Percentiles rank a stretch among this genome's conserved stretches.
Evolutionary conservation across 2,113 vertebrate genomes (phyloP).

Genomic region (Puntigrus tetrazona): DNA sequence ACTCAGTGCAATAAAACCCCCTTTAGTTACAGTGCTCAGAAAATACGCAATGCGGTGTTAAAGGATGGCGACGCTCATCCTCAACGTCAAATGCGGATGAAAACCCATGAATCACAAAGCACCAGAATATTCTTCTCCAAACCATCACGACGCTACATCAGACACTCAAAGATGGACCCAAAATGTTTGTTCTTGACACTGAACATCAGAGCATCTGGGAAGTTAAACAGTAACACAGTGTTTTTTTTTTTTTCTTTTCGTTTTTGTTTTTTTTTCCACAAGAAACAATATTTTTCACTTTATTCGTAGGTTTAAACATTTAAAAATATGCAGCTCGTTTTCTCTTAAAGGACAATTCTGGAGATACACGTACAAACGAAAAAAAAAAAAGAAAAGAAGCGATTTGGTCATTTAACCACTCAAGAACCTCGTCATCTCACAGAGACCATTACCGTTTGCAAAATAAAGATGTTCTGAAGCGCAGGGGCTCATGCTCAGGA

Average conservation of each 20-base stretch:
- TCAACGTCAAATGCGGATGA: constrained; percentile 21
- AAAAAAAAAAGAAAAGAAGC: constrained; percentile 42
- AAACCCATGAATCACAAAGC: constrained; percentile 51
- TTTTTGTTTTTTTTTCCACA: constrained; percentile 57
- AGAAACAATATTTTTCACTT: constrained; percentile 71
- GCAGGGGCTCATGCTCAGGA: constrained; percentile 59
- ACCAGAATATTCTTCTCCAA: constrained; percentile 49
- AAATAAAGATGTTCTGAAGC: constrained; percentile 76
- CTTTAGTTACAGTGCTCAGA: constrained; percentile 11
- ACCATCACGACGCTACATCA: constrained; percentile 45
- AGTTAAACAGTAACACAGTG: constrained; percentile 75
- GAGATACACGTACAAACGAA: constrained; percentile 67
- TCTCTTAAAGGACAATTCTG: constrained; percentile 67
- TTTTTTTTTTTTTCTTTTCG: constrained; percentile 54
- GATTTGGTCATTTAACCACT: constrained; percentile 73
- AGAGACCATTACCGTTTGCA: constrained; percentile 79
- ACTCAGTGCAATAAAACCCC: constrained; percentile 46
- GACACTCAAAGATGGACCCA: constrained; percentile 56
- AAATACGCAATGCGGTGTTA: background rate
- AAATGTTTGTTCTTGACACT: constrained; percentile 66
- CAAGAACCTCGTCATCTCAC: constrained; percentile 77
- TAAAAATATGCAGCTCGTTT: constrained; percentile 78
- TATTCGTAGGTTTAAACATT: constrained; percentile 66
- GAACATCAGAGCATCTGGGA: constrained; percentile 68
- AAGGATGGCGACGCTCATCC: constrained; percentile 21